Base-by-base conservation (phyloP, 2,888 invertebrate genomes). In the Stratiomys singularior region DNA sequence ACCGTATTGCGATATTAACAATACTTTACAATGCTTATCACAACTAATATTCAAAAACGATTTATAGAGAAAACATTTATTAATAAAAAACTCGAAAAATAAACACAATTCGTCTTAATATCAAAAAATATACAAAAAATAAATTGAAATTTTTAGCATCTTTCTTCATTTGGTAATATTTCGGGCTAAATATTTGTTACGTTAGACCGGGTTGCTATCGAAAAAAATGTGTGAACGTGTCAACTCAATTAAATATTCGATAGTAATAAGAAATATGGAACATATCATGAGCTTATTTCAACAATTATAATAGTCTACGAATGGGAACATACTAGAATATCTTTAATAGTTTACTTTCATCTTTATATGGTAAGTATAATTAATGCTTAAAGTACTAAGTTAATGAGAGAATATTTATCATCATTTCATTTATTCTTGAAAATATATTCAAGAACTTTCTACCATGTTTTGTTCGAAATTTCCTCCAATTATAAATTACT, bases 71-170 rank as follows among this genome's bases (percentile, higher is more conserved):
- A 76, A 76, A 63, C 25, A 76, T 64, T 76, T 63, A 64, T 64
- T 76, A 76, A 47, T 76, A 76, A 76, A 76, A 64, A 74, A 76
- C 28, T 64, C 58, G 64, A 64, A 76, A 76, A 76, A 76, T 63
- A 63, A 76, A 64, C 47, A 74, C 47, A 44, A 44, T 44, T 47
- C 7, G 56, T 72, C 30, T 72, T 58, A 37, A 21, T 74, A 18
- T 76, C 27, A 44, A 60, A 64, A 76, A 76, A 74, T 74, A 76
- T 76, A 76, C 60, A 76, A 76, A 76, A 76, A 76, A 76, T 76
- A 76, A 76, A 63, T 63, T 11, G 37, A 76, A 76, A 76, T 27
- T 46, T 60, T 64, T 64, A 76, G 76, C 76, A 64, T 76, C 76
- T 76, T 18, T 64, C 15, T 44, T 52, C 74, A 56, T 76, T 76